phyloP scores from a whole-genome alignment of 2,113 vertebrate species.

The Artemisiospiza belli region DNA sequence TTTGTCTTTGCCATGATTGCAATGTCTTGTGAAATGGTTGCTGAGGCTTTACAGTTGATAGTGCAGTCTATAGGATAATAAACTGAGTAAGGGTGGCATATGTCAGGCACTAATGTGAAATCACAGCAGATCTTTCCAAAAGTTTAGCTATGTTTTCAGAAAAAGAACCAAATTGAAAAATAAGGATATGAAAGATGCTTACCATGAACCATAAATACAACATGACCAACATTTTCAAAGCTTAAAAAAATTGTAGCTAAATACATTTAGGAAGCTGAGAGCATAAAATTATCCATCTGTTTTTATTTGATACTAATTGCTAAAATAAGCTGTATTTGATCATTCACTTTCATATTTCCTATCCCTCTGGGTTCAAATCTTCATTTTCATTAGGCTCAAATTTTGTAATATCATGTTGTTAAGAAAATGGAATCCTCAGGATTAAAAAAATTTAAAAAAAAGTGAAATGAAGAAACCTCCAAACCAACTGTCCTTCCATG shows the following conservation, averaged over 20 bases:
- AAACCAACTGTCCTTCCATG: not conserved
- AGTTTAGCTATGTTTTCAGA: not conserved
- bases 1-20: not conserved
- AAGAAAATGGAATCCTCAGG: not conserved
- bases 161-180: not conserved
- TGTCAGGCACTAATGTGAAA: not conserved
- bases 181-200: not conserved
- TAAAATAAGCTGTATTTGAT: not conserved
- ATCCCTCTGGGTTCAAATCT: not conserved
- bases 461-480: not conserved
- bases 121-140: not conserved
- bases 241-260: not conserved
- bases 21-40: not conserved
- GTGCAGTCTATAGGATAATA: accelerated
- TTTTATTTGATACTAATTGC: not conserved
- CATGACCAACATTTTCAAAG: not conserved
- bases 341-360: not conserved
- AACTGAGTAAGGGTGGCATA: accelerated
- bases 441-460: not conserved
- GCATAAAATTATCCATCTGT: not conserved
- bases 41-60: not conserved
- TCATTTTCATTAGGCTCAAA: not conserved
- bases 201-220: not conserved
- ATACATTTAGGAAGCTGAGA: not conserved
- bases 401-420: not conserved